These are phyloP conservation scores for Ophioninae sp. DNA, from an alignment of 2,888 invertebrate genomes.

Conservation along the genomic window DNA sequence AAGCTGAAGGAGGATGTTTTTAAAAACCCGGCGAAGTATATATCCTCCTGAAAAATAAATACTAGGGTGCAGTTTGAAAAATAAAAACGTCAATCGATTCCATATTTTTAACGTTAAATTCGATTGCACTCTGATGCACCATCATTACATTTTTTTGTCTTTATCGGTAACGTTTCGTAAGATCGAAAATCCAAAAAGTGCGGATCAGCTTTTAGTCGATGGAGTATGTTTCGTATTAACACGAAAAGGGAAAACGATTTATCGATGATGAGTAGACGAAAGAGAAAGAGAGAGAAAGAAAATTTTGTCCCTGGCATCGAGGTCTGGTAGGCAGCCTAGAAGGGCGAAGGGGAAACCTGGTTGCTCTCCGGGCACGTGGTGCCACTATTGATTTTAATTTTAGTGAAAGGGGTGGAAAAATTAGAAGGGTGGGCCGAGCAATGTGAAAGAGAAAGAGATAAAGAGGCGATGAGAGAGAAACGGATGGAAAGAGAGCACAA, in stretches of 20 bases:
- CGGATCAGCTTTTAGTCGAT: too few species aligned
- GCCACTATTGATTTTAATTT: constrained; percentile 82
- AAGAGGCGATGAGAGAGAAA: constrained; percentile 56
- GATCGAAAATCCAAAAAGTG: too few species aligned
- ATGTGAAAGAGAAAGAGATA: constrained; percentile 52
- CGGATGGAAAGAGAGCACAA: constrained; percentile 57
- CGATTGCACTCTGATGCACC: too few species aligned
- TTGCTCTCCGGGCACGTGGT: constrained; percentile 79
- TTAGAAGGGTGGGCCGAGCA: constrained; percentile 78
- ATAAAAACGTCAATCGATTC: too few species aligned
- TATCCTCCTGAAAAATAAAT: too few species aligned
- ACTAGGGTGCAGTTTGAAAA: too few species aligned
- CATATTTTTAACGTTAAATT: too few species aligned
- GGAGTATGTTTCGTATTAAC: constrained; percentile 29
- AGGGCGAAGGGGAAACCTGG: constrained; percentile 53
- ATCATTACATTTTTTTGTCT: too few species aligned
- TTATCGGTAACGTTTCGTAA: too few species aligned
- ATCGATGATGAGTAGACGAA: constrained; percentile 16
- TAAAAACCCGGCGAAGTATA: too few species aligned
- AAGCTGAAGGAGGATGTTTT: too few species aligned
- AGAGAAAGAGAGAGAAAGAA: constrained; percentile 49
- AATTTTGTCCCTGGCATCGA: constrained; percentile 61
- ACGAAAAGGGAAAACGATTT: constrained; percentile 45
- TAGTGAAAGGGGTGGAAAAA: constrained; percentile 82
- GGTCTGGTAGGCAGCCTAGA: constrained; percentile 58